Evolutionary conservation across 2,888 invertebrate genomes (phyloP).

Genomic region (Automeris io): DNA sequence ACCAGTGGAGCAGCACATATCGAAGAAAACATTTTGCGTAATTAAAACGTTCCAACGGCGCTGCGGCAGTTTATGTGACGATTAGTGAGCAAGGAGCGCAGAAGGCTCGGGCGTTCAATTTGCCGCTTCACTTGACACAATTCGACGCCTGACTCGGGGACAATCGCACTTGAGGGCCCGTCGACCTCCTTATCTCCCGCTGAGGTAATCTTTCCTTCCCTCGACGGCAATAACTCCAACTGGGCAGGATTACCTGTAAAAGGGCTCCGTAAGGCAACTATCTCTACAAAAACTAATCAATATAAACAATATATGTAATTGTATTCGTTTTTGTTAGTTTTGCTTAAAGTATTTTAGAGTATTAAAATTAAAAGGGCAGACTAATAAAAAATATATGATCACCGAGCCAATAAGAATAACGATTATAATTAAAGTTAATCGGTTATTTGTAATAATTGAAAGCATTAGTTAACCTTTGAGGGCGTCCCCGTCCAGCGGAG

Average conservation of each 20-base stretch:
- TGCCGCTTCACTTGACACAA: conserved; percentile 78
- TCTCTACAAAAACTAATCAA: conserved; percentile 72
- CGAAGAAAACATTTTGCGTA: conserved; percentile 60
- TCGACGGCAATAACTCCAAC: conserved; percentile 76
- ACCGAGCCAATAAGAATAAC: too few relatives aligned
- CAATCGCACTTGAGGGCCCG: conserved; percentile 76
- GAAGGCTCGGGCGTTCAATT: conserved; percentile 76
- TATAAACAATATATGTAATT: conserved; percentile 63
- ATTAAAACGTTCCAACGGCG: conserved; percentile 68
- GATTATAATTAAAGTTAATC: too few relatives aligned
- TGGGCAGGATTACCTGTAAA: conserved; percentile 76
- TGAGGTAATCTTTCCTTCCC: conserved; percentile 77
- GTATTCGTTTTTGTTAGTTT: too few relatives aligned
- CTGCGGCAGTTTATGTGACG: conserved; percentile 70
- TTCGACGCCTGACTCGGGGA: conserved; percentile 77
- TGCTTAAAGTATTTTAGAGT: too few relatives aligned
- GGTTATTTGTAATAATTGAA: too few relatives aligned
- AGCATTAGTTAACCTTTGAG: too few relatives aligned
- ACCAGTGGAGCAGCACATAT: conserved; percentile 25
- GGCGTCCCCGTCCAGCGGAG: too few relatives aligned
- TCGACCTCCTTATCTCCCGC: conserved; percentile 76
- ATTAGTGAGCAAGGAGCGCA: conserved; percentile 70
- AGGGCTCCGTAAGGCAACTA: conserved; percentile 69
- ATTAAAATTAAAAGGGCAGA: too few relatives aligned
- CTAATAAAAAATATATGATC: too few relatives aligned